These are phyloP conservation scores for Drosophila repletoides DNA, from an alignment of 1,140 invertebrate species.

Conservation along the genomic window DNA sequence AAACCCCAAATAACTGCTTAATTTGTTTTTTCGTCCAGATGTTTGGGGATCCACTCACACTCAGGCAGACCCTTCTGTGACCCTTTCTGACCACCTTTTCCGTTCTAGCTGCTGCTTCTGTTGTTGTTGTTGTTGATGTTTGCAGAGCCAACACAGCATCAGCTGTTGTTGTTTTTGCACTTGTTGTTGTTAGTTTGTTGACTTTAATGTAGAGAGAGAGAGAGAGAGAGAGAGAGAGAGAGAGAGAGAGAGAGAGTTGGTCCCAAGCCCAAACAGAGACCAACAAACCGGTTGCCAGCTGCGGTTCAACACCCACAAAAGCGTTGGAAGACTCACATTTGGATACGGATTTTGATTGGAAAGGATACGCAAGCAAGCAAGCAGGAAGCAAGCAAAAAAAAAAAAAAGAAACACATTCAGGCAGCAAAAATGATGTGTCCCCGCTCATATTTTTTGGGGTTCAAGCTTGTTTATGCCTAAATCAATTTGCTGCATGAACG, in stretches of 20 bases:
- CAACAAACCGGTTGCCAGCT: conserved; percentile 49
- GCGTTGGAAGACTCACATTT: conserved; percentile 24
- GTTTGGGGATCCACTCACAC: conserved; percentile 10
- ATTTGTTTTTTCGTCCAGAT: conserved; percentile 61
- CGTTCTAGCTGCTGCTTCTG: conserved; percentile 27
- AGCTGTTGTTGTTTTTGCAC: conserved; percentile 46
- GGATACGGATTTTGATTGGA: background rate
- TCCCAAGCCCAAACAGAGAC: conserved; percentile 13
- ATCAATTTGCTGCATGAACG: conserved; percentile 78
- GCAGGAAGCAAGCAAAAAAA: background rate
- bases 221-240: background rate
- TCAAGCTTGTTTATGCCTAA: conserved; percentile 73
- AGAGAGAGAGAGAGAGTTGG: background rate
- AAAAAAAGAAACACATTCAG: conserved; percentile 26
- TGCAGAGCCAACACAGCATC: conserved; percentile 29
- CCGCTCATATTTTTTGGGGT: conserved; percentile 25
- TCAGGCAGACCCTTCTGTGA: background rate
- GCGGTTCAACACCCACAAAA: conserved; percentile 60
- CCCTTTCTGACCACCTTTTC: conserved; percentile 34
- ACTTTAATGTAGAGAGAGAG: conserved; percentile 45
- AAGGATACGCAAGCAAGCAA: background rate
- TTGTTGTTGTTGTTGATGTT: conserved; percentile 41
- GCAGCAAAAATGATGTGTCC: conserved; percentile 71
- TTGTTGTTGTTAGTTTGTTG: conserved; percentile 73
- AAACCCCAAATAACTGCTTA: conserved; percentile 78